These are phyloP conservation scores for Apoderus coryli DNA, from an alignment of 2,888 invertebrate genomes.

Conservation along the genomic window DNA sequence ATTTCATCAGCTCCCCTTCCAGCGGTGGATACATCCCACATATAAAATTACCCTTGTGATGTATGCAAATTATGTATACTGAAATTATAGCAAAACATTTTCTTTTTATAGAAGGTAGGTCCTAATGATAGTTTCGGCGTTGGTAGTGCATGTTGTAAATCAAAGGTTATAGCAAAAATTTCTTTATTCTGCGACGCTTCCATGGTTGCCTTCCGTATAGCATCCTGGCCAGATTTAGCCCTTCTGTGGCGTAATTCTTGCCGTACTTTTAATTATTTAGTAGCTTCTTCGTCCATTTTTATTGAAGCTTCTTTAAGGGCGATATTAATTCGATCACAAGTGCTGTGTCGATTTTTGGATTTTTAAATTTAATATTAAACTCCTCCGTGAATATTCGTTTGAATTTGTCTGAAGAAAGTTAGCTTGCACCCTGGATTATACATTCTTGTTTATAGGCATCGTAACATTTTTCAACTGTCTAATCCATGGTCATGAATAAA, in stretches of 20 bases:
- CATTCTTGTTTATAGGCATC: slow-evolving; percentile 9
- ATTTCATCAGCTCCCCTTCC: background rate
- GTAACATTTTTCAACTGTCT: slow-evolving; percentile 9
- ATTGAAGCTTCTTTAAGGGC: slow-evolving; percentile 6
- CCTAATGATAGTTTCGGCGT: slow-evolving; percentile 11
- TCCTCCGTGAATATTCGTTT: slow-evolving; percentile 12
- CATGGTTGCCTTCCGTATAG: slow-evolving; percentile 5
- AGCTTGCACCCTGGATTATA: background rate
- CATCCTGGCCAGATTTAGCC: slow-evolving; percentile 11
- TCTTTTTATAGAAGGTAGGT: slow-evolving; percentile 11
- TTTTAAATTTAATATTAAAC: slow-evolving; percentile 10
- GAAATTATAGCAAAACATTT: slow-evolving; percentile 11
- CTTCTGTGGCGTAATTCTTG: slow-evolving; percentile 9
- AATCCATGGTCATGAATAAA: slow-evolving; percentile 10
- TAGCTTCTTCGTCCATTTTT: slow-evolving; percentile 4
- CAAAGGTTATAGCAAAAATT: slow-evolving; percentile 10
- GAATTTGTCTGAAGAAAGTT: slow-evolving; percentile 10
- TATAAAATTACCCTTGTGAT: slow-evolving; percentile 3
- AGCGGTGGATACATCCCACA: slow-evolving; percentile 1
- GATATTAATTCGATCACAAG: slow-evolving; percentile 8
- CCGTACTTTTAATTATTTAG: slow-evolving; percentile 5
- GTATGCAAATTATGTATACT: slow-evolving; percentile 9
- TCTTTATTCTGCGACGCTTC: slow-evolving; percentile 7
- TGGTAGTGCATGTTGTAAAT: slow-evolving; percentile 10
- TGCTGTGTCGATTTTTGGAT: slow-evolving; percentile 10